phyloP scores from a whole-genome alignment of 2,888 invertebrate genomes.

The Scelioninae gen. 2 region DNA sequence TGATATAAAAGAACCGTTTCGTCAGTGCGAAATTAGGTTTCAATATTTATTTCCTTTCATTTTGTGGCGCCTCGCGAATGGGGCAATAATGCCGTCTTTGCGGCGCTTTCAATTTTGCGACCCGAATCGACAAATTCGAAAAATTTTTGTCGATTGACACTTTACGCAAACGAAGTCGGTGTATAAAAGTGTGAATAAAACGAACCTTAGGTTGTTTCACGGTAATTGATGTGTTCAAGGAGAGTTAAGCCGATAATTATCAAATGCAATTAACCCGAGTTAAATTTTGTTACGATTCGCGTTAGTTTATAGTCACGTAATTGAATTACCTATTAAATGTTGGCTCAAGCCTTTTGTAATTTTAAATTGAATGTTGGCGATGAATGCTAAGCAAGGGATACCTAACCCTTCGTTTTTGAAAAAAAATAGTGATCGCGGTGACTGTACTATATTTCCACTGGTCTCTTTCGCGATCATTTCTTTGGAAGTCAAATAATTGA shows the following conservation, averaged over 20 bases:
- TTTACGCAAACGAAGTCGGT: conserved; percentile 25
- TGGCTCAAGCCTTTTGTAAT: conserved; percentile 13
- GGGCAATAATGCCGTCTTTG: conserved; percentile 4
- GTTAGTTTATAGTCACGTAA: conserved; percentile 32
- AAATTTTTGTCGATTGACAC: conserved; percentile 21
- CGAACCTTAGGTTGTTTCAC: conserved; percentile 15
- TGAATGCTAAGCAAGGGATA: too few relatives aligned
- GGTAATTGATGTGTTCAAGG: conserved; percentile 27
- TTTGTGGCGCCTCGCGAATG: background rate
- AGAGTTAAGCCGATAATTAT: conserved; percentile 39
- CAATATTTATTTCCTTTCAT: too few relatives aligned
- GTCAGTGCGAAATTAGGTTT: too few relatives aligned
- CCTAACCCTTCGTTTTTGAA: too few relatives aligned
- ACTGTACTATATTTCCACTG: too few relatives aligned
- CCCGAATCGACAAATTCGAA: too few relatives aligned
- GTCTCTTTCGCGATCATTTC: too few relatives aligned
- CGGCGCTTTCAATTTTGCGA: too few relatives aligned
- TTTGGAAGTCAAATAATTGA: too few relatives aligned
- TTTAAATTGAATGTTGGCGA: conserved; percentile 16
- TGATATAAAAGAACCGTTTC: too few relatives aligned
- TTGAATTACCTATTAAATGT: conserved; percentile 29
- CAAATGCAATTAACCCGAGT: conserved; percentile 43
- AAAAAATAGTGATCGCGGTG: too few relatives aligned
- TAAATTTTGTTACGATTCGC: conserved; percentile 37
- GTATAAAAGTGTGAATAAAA: conserved; percentile 25